Evolutionary conservation across 2,888 invertebrate species (phyloP).

Genomic region (Leptothorax acervorum): DNA sequence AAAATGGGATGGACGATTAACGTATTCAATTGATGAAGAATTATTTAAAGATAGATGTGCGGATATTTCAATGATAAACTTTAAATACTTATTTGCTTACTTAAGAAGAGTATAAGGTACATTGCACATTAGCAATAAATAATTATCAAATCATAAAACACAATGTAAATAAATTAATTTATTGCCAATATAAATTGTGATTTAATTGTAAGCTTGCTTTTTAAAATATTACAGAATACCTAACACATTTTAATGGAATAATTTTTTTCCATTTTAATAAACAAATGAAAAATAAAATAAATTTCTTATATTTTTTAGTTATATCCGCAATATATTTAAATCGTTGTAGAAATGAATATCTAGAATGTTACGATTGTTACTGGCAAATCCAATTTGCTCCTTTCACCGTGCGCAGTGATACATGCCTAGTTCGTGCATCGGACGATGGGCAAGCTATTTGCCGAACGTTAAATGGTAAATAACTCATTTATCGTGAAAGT

Average conservation of each 20-base stretch:
- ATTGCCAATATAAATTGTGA: not conserved
- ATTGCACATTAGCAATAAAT: not conserved
- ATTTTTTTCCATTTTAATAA: slow-evolving; percentile 5
- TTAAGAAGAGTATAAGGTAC: not conserved
- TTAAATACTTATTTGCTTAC: not conserved
- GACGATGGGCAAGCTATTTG: slow-evolving; percentile 2
- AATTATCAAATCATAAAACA: not conserved
- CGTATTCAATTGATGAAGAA: slow-evolving; percentile 8
- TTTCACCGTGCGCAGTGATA: slow-evolving; percentile 19
- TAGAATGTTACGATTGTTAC: not conserved
- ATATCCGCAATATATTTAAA: slow-evolving; percentile 14
- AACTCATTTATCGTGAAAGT: slow-evolving; percentile 47
- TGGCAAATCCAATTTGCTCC: slow-evolving; percentile 41
- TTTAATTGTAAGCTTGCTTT: not conserved
- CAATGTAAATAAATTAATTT: slow-evolving; percentile 1
- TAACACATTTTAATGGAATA: not conserved
- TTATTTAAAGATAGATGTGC: not conserved
- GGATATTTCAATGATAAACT: not conserved
- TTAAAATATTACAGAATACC: not conserved
- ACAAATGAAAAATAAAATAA: not conserved
- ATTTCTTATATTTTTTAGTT: not conserved
- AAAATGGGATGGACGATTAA: not conserved
- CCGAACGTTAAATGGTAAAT: slow-evolving; percentile 43
- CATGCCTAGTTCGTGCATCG: not conserved
- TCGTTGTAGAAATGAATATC: slow-evolving; percentile 17